These are phyloP conservation scores for Manis pentadactyla DNA, from an alignment of 2,797 vertebrate species.

Conservation along the genomic window DNA sequence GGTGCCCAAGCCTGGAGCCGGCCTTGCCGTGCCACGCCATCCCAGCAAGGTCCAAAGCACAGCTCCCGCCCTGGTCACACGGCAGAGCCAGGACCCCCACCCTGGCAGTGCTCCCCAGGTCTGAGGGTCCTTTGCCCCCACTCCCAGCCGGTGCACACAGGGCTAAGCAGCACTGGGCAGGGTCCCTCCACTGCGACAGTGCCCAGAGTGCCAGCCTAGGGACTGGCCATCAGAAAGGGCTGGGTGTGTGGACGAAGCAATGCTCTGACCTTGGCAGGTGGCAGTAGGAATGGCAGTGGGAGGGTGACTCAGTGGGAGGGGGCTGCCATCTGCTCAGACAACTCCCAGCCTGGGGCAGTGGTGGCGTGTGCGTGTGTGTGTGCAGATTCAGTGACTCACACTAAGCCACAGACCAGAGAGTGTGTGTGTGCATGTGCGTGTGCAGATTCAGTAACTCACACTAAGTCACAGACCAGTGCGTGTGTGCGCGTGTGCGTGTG, in stretches of 20 bases:
- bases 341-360: too few species aligned
- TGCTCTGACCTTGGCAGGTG: background rate
- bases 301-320: fast-evolving
- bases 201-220: background rate
- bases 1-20: too few species aligned
- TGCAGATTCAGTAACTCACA: too few species aligned
- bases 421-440: too few species aligned
- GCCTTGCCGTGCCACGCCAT: fast-evolving
- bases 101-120: background rate
- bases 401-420: background rate
- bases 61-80: fast-evolving
- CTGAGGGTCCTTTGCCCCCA: fast-evolving
- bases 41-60: background rate
- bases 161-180: background rate
- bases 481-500: too few species aligned
- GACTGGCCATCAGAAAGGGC: background rate
- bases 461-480: too few species aligned
- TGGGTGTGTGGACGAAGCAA: too few species aligned
- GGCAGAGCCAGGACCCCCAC: background rate
- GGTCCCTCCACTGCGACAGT: background rate
- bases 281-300: background rate
- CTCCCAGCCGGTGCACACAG: background rate
- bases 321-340: too few species aligned
- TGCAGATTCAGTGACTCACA: fast-evolving
- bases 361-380: too few species aligned